Percentiles rank a stretch among this genome's conserved stretches.
Conservation (phyloP, 2,888 invertebrate genomes). For the Nemapogon koenigi region DNA sequence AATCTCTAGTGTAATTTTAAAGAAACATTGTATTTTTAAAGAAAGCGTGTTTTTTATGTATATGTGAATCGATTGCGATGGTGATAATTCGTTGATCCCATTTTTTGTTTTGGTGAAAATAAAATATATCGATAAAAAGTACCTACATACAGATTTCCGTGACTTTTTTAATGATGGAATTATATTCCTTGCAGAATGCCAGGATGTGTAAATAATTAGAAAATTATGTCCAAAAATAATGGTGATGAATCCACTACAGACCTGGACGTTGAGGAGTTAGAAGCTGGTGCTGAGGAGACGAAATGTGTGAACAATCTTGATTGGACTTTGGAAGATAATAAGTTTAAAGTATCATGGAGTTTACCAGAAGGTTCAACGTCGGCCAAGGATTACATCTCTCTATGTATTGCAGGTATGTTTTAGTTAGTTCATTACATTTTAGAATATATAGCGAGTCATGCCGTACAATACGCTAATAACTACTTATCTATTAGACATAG, state of each 20-base stretch:
- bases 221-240: conserved; percentile 5
- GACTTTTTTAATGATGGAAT: too few species aligned
- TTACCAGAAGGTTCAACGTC: conserved; percentile 41
- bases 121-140: too few species aligned
- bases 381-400: conserved; percentile 55
- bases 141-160: too few species aligned
- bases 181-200: too few species aligned
- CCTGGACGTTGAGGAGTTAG: conserved; percentile 3
- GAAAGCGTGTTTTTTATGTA: too few species aligned
- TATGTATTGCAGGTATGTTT: conserved; percentile 61
- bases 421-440: conserved; percentile 3
- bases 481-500: neutral
- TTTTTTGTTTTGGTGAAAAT: too few species aligned
- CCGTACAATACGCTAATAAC: too few species aligned
- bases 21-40: too few species aligned
- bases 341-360: conserved; percentile 51
- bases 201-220: too few species aligned
- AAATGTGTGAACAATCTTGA: conserved; percentile 21
- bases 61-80: too few species aligned
- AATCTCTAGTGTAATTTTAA: too few species aligned
- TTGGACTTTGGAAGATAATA: conserved; percentile 45
- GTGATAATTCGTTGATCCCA: too few species aligned
- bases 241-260: conserved; percentile 1
- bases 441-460: neutral
- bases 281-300: neutral